phyloP scores from a whole-genome alignment of 2,113 vertebrate species.

The Uropsilus gracilis region DNA sequence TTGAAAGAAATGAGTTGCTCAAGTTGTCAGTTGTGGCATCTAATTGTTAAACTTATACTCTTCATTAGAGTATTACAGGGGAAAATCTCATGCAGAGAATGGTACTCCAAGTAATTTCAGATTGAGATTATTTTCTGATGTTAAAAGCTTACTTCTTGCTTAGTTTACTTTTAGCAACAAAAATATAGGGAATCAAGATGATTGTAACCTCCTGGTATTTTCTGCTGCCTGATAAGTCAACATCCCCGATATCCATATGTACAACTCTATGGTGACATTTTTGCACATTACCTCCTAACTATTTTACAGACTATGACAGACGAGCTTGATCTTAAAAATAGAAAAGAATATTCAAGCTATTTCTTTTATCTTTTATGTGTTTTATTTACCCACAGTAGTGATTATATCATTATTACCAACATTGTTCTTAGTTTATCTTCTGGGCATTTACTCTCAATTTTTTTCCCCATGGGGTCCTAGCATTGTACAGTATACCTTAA shows the following conservation, averaged over 20 bases:
- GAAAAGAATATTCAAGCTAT: neutral
- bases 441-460: neutral
- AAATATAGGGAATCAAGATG: neutral
- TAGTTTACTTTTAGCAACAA: neutral
- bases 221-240: too few relatives aligned
- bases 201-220: neutral
- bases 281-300: neutral
- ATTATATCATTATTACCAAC: neutral
- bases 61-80: neutral
- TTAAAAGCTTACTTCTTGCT: neutral
- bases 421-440: neutral
- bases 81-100: neutral
- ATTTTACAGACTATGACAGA: neutral
- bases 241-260: neutral
- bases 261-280: neutral
- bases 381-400: neutral
- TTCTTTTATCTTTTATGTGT: constrained; percentile 7
- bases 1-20: neutral
- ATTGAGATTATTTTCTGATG: neutral
- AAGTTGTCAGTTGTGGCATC: neutral
- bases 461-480: neutral
- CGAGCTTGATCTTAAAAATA: neutral
- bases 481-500: neutral
- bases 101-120: neutral
- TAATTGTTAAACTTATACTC: neutral